These are phyloP conservation scores for Stomatorhinus walkeri DNA, from an alignment of 2,797 vertebrate genomes.

Conservation along the genomic window DNA sequence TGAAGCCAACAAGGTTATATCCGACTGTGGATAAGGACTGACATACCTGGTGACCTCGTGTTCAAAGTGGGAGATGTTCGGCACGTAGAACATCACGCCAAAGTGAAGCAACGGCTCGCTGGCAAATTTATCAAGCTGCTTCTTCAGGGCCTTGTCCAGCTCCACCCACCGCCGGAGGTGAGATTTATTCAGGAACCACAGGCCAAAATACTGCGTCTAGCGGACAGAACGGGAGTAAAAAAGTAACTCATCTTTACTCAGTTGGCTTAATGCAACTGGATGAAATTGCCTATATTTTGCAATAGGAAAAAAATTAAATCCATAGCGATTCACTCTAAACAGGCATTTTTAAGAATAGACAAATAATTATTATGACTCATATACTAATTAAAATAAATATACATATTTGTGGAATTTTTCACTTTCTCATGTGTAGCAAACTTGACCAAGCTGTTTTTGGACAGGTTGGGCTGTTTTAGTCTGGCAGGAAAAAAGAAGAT, in stretches of 20 bases:
- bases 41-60: constrained; percentile 87
- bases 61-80: constrained; percentile 78
- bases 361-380: background rate
- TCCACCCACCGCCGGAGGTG: constrained; percentile 91
- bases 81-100: constrained; percentile 97
- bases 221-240: constrained; percentile 10
- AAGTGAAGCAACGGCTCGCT: constrained; percentile 90
- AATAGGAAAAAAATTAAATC: background rate
- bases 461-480: background rate
- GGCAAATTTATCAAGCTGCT: constrained; percentile 95
- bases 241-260: background rate
- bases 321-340: background rate
- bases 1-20: background rate
- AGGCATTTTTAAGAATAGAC: background rate
- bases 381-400: background rate
- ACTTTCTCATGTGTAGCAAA: background rate
- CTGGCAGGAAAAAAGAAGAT: background rate
- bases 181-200: constrained; percentile 89
- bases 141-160: constrained; percentile 93
- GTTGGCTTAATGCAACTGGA: background rate
- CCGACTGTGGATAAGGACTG: background rate
- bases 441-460: background rate
- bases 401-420: background rate
- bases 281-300: background rate
- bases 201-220: constrained; percentile 87